These are phyloP conservation scores for Lysiphlebus fabarum DNA, from an alignment of 1,140 invertebrate genomes.

Conservation along the genomic window DNA sequence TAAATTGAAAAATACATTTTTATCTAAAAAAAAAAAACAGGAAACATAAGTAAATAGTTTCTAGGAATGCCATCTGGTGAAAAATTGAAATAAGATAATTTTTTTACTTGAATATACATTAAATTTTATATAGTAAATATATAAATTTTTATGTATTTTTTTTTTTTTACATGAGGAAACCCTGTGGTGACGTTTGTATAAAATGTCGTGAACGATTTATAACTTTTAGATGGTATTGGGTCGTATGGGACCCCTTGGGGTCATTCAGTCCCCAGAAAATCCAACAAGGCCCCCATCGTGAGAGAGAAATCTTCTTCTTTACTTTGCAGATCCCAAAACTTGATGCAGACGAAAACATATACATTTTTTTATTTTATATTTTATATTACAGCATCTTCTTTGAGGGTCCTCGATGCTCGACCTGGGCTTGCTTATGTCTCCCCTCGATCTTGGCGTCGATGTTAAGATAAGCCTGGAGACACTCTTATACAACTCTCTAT, in stretches of 20 bases:
- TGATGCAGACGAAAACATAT: conserved; percentile 21
- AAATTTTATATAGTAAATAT: conserved; percentile 15
- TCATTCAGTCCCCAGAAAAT: conserved; percentile 21
- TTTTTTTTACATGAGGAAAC: conserved; percentile 8
- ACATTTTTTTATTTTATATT: conserved; percentile 17
- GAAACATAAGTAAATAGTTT: not conserved
- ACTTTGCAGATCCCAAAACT: conserved; percentile 14
- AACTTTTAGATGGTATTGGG: conserved; percentile 23
- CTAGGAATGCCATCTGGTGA: conserved; percentile 16
- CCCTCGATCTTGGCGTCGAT: conserved; percentile 22
- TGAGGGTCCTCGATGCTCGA: conserved; percentile 11
- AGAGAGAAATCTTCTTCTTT: conserved; percentile 12
- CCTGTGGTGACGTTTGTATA: conserved; percentile 25
- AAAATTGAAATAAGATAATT: not conserved
- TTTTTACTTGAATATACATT: not conserved
- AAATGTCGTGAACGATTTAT: conserved; percentile 40
- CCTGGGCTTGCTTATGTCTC: conserved; percentile 3
- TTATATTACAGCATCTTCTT: conserved; percentile 4
- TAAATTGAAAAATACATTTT: not conserved
- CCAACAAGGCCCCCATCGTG: conserved; percentile 17
- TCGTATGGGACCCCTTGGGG: conserved; percentile 17
- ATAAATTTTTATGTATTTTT: no score
- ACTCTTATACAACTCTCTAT: conserved; percentile 4
- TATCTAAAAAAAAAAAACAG: not conserved
- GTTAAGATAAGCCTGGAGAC: conserved; percentile 22